Conservation (phyloP, 2,113 vertebrate genomes). For the Lutjanus erythropterus region DNA sequence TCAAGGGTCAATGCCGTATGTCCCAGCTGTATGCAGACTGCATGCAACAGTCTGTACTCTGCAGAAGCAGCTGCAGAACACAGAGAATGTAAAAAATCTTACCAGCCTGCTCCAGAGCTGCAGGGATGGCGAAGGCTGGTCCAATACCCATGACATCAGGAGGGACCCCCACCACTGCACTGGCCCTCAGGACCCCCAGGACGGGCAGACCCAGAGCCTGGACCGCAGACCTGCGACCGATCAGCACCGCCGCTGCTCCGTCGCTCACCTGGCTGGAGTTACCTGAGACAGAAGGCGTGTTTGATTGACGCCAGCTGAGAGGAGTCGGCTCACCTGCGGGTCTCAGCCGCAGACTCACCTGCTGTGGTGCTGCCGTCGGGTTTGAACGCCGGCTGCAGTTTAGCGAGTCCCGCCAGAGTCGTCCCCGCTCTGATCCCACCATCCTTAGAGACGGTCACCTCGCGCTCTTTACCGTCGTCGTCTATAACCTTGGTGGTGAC, state of each 20-base stretch:
- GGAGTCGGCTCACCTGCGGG: accelerated
- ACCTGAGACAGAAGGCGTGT: constrained; percentile 67
- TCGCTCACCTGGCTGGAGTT: constrained; percentile 97
- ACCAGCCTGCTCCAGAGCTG: constrained; percentile 91
- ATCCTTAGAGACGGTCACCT: constrained; percentile 41
- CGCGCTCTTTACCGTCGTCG: constrained; percentile 5
- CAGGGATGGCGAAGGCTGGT: constrained; percentile 93
- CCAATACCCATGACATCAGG: constrained; percentile 95
- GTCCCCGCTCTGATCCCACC: constrained; percentile 65
- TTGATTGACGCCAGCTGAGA: accelerated
- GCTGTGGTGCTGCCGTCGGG: constrained; percentile 67
- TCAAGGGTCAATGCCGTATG: no score
- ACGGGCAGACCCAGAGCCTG: constrained; percentile 77
- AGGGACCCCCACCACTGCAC: constrained; percentile 87
- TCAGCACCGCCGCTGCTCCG: constrained; percentile 92
- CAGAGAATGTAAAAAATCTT: no score
- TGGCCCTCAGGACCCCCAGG: constrained; percentile 64
- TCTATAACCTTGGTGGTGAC: constrained; percentile 30
- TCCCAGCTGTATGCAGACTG: no score
- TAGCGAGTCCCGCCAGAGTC: constrained; percentile 34
- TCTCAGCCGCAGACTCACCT: constrained; percentile 10
- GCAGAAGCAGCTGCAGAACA: no score
- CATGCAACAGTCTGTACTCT: no score
- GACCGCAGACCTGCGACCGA: constrained; percentile 86
- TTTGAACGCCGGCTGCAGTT: constrained; percentile 67